Evolutionary conservation across 2,797 vertebrate species (phyloP).

Genomic region (Rhinella marina): DNA sequence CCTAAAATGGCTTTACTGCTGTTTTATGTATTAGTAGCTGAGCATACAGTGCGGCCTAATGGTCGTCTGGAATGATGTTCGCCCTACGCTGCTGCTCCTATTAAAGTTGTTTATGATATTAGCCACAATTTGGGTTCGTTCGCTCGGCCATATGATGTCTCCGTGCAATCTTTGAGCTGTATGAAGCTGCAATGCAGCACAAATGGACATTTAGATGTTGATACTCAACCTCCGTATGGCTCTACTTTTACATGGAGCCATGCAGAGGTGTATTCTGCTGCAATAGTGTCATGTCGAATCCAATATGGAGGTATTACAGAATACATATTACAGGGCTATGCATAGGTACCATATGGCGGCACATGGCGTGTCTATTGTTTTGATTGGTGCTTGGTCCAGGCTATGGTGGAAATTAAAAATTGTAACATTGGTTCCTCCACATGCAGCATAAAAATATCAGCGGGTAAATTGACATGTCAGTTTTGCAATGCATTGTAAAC

Average conservation of each 20-base stretch:
- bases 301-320: no score
- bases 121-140: not conserved
- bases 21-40: slow-evolving; percentile 20
- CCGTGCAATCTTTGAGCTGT: not conserved
- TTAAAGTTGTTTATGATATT: slow-evolving; percentile 14
- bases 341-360: no score
- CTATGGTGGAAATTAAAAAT: no score
- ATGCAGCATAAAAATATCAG: no score
- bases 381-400: no score
- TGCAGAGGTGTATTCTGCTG: not conserved
- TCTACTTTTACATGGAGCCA: not conserved
- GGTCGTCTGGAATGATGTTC: slow-evolving; percentile 15
- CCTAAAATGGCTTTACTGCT: slow-evolving; percentile 35
- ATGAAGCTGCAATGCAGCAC: not conserved
- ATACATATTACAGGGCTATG: no score
- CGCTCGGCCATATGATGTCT: not conserved
- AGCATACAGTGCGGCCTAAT: slow-evolving; percentile 20
- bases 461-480: no score
- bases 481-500: no score
- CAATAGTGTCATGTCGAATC: no score
- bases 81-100: slow-evolving; percentile 24
- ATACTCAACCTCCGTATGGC: not conserved
- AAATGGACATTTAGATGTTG: not conserved
- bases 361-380: no score
- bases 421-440: no score